A percentile compares a stretch with the other conserved stretches of the same genome.
Conservation (phyloP, 2,113 vertebrate species). For the Condylura cristata region DNA sequence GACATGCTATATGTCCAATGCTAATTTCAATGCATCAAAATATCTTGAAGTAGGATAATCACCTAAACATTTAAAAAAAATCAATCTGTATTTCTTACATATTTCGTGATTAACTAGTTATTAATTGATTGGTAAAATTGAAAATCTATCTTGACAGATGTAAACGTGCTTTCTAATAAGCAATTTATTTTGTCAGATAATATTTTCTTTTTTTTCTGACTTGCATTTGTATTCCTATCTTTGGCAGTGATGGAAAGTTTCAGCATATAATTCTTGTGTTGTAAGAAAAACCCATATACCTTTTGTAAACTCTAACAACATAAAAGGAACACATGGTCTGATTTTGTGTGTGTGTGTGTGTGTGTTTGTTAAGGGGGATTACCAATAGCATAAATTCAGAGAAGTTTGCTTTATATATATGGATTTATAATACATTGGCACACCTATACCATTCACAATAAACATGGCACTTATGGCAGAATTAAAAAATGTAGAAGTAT, state of each 20-base stretch:
- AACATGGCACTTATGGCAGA: neutral
- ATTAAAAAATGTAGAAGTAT: neutral
- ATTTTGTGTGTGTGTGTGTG: neutral
- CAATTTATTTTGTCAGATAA: constrained; percentile 18
- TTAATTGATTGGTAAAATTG: constrained; percentile 12
- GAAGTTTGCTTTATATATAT: neutral
- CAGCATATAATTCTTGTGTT: neutral
- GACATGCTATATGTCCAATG: neutral
- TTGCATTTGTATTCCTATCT: neutral
- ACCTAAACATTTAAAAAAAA: constrained; percentile 27
- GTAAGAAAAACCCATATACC: neutral
- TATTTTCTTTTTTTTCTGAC: neutral
- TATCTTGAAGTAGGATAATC: neutral
- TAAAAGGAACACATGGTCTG: neutral
- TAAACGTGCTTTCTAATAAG: neutral
- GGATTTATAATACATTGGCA: neutral
- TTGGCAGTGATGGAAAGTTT: neutral
- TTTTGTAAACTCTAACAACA: neutral
- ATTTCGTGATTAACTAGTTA: neutral
- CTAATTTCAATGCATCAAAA: neutral
- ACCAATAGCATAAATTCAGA: neutral
- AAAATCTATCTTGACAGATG: constrained; percentile 2
- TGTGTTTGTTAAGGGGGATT: neutral
- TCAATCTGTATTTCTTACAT: neutral
- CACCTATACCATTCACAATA: neutral